phyloP scores from a whole-genome alignment of 2,113 vertebrate species.

The Hiodon tergisus region DNA sequence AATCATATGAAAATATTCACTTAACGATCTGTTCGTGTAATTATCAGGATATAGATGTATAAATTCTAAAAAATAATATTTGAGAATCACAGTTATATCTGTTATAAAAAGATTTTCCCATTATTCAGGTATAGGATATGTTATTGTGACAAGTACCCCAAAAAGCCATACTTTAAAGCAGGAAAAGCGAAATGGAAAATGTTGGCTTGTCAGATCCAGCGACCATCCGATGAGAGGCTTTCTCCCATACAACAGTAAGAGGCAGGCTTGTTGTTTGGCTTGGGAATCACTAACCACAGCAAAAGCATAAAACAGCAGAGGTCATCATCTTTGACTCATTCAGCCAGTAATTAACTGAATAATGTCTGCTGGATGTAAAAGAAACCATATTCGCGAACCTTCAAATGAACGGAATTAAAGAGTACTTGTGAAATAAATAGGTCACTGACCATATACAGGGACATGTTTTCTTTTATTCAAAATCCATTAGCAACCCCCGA shows the following conservation, averaged over 20 bases:
- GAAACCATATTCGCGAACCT: slow-evolving; percentile 35
- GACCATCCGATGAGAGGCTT: background rate
- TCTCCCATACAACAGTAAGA: slow-evolving; percentile 8
- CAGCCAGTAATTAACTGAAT: slow-evolving; percentile 51
- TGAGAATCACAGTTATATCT: no score
- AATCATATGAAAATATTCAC: no score
- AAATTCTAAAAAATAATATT: no score
- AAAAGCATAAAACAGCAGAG: slow-evolving; percentile 52
- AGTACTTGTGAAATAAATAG: slow-evolving; percentile 43
- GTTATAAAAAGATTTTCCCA: no score
- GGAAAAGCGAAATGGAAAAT: slow-evolving; percentile 19
- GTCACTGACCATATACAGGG: slow-evolving; percentile 46
- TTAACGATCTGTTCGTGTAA: no score
- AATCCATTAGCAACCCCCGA: slow-evolving; percentile 68
- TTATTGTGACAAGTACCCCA: background rate
- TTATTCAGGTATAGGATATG: no score
- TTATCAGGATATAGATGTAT: no score
- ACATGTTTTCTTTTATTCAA: slow-evolving; percentile 66
- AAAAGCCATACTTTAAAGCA: slow-evolving; percentile 10
- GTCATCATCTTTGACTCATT: slow-evolving; percentile 60
- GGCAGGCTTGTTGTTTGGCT: slow-evolving; percentile 47
- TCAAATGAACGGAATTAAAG: slow-evolving; percentile 50
- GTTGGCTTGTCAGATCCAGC: slow-evolving; percentile 10
- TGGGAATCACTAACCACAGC: slow-evolving; percentile 51
- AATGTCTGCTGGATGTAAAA: slow-evolving; percentile 23